A percentile compares a stretch with the other conserved stretches of the same genome.
Conservation (phyloP, 2,113 vertebrate genomes). For the Butastur rufipennis region DNA sequence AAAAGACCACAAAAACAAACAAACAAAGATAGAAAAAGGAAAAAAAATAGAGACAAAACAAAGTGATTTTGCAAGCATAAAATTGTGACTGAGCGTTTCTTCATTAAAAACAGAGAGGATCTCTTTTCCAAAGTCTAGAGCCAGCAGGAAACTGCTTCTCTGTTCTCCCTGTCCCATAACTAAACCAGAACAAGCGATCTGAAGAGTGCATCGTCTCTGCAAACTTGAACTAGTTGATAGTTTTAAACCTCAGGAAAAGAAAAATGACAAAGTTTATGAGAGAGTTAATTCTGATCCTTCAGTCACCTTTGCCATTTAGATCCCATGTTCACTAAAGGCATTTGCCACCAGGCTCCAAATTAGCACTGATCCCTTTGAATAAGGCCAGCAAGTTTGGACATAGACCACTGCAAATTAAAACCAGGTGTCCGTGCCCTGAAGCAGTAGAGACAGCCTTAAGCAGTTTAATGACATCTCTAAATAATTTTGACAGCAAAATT, state of each 20-base stretch:
- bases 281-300: background rate
- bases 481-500: slow-evolving; percentile 72
- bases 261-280: background rate
- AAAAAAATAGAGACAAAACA: background rate
- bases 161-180: background rate
- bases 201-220: background rate
- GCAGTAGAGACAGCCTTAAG: slow-evolving; percentile 55
- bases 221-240: rapidly evolving
- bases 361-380: background rate
- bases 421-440: slow-evolving; percentile 53
- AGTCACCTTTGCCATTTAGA: background rate
- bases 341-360: background rate
- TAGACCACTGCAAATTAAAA: slow-evolving; percentile 44
- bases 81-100: background rate
- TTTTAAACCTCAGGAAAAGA: background rate
- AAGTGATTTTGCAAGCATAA: background rate
- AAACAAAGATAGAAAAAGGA: background rate
- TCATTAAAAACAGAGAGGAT: background rate
- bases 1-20: background rate
- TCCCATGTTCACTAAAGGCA: background rate
- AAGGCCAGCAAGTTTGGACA: background rate
- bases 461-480: slow-evolving; percentile 71
- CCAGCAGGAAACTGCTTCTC: background rate
- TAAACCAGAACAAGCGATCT: background rate
- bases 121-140: background rate